Conservation (phyloP, 2,797 vertebrate genomes). For the Odontamblyopus rebecca region DNA sequence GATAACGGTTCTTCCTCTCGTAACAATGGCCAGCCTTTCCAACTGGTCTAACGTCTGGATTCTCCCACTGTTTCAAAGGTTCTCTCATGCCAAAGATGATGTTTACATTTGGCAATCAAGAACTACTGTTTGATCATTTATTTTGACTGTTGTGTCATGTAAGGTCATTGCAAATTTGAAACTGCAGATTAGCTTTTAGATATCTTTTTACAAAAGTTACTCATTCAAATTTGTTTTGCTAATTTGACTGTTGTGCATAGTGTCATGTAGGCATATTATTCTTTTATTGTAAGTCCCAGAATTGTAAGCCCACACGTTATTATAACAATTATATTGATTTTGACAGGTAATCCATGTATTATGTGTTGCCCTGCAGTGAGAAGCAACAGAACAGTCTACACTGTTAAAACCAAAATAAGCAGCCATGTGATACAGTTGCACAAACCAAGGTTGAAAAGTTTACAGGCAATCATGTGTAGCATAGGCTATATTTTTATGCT, state of each 20-base stretch:
- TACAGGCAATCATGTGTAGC: constrained; percentile 30
- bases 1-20: constrained; percentile 72
- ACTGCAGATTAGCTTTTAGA: too few relatives aligned
- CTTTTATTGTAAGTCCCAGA: too few relatives aligned
- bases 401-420: constrained; percentile 56
- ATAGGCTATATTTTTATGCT: constrained; percentile 9
- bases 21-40: constrained; percentile 56
- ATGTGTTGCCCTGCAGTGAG: constrained; percentile 7
- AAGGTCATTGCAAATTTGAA: neutral
- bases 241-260: too few relatives aligned
- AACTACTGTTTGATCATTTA: neutral
- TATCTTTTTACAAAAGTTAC: neutral
- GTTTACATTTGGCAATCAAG: constrained; percentile 22
- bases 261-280: too few relatives aligned
- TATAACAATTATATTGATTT: too few relatives aligned
- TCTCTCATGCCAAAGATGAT: constrained; percentile 10
- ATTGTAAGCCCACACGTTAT: too few relatives aligned
- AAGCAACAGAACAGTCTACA: constrained; percentile 43
- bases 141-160: neutral
- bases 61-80: constrained; percentile 59
- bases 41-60: constrained; percentile 74
- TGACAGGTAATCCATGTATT: neutral
- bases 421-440: constrained; percentile 39
- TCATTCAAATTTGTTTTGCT: neutral
- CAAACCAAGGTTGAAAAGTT: constrained; percentile 50